Conservation (phyloP, 2,888 invertebrate genomes). For the Torymus aiolomorphi region DNA sequence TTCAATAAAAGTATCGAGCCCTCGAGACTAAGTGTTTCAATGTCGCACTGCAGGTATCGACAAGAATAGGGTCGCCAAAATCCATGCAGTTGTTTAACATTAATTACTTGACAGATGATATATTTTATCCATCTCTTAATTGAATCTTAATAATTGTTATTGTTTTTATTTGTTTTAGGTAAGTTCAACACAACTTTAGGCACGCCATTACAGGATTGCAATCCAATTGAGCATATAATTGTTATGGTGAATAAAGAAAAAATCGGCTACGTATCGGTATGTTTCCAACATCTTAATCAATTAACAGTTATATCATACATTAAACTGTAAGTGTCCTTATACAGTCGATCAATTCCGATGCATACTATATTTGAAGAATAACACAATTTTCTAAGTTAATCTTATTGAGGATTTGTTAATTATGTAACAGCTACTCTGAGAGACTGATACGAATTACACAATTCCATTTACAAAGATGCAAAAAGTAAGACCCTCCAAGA, state of each 20-base stretch:
- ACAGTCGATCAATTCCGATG: too few relatives aligned
- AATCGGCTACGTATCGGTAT: constrained; percentile 5
- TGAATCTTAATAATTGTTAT: constrained; percentile 8
- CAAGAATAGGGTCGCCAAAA: constrained; percentile 15
- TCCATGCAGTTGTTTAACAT: not conserved
- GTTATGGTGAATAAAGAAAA: not conserved
- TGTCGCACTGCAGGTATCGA: constrained; percentile 40
- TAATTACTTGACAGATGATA: constrained; percentile 12
- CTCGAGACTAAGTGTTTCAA: constrained; percentile 19
- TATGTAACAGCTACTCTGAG: too few relatives aligned
- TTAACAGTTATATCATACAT: not conserved
- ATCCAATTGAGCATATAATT: constrained; percentile 6
- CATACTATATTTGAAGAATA: too few relatives aligned
- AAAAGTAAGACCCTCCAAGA: too few relatives aligned
- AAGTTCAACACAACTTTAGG: not conserved
- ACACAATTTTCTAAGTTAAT: too few relatives aligned
- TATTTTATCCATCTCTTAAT: constrained; percentile 1
- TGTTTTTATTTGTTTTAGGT: constrained; percentile 47
- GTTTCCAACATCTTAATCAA: constrained; percentile 9
- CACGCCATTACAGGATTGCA: not conserved
- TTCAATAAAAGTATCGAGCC: constrained; percentile 25
- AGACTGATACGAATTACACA: too few relatives aligned
- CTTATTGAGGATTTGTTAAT: too few relatives aligned
- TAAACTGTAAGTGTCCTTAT: too few relatives aligned
- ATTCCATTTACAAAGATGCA: too few relatives aligned